A percentile compares a stretch with the other conserved stretches of the same genome.
Conservation (phyloP, 2,888 invertebrate genomes). For the Acleris holmiana region DNA sequence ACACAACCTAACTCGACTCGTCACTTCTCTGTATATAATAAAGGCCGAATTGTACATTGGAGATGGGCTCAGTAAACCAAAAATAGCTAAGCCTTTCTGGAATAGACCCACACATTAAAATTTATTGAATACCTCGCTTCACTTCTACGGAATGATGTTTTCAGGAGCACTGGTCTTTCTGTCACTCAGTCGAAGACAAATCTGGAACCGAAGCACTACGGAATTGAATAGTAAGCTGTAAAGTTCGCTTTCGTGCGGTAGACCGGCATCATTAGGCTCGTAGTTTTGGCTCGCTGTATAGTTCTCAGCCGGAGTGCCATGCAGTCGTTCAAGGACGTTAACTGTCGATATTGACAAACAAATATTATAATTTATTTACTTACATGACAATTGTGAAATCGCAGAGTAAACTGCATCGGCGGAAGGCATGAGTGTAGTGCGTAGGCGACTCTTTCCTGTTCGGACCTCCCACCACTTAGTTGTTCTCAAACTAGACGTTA, state of each 20-base stretch:
- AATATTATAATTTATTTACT: constrained; percentile 29
- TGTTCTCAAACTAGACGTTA: constrained; percentile 72
- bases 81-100: not conserved
- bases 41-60: constrained; percentile 37
- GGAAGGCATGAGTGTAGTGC: constrained; percentile 56
- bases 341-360: constrained; percentile 22
- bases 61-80: constrained; percentile 16
- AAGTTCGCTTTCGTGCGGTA: constrained; percentile 70
- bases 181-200: constrained; percentile 7
- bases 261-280: constrained; percentile 68
- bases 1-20: constrained; percentile 70
- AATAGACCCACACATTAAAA: not conserved
- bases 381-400: constrained; percentile 29
- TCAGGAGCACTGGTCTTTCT: constrained; percentile 10
- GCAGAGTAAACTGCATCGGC: constrained; percentile 41
- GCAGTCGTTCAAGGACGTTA: constrained; percentile 30
- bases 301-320: constrained; percentile 43
- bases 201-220: constrained; percentile 68
- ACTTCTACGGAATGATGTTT: constrained; percentile 5
- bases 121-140: constrained; percentile 4
- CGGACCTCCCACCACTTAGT: constrained; percentile 72
- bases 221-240: constrained; percentile 78
- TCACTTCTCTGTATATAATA: constrained; percentile 51
- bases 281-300: constrained; percentile 59
- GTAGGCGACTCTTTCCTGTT: constrained; percentile 60